These are phyloP conservation scores for Dysmachus trigonus DNA, from an alignment of 2,888 invertebrate species.

Conservation along the genomic window DNA sequence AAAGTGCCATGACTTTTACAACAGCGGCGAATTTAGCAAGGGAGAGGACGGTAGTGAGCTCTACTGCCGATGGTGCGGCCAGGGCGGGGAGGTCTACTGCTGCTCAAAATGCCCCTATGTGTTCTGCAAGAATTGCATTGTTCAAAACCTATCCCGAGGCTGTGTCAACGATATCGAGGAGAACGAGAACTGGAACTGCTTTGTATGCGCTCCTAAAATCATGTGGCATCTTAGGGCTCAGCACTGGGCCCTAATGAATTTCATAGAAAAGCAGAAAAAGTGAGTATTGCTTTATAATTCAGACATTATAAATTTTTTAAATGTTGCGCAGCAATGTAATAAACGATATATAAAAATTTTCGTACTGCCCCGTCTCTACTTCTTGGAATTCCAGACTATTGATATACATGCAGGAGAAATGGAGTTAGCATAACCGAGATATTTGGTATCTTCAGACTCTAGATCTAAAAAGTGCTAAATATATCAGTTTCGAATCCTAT, in stretches of 20 bases:
- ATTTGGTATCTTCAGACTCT: no score
- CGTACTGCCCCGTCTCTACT: no score
- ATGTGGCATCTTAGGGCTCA: slow-evolving; percentile 73
- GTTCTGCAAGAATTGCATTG: slow-evolving; percentile 81
- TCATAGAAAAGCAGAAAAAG: slow-evolving; percentile 69
- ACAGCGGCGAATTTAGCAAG: slow-evolving; percentile 82
- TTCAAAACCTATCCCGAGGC: slow-evolving; percentile 73
- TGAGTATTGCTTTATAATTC: slow-evolving; percentile 49
- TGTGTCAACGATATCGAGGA: slow-evolving; percentile 77
- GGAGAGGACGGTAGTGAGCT: slow-evolving; percentile 85
- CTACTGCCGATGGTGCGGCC: slow-evolving; percentile 86
- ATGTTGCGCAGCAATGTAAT: no score
- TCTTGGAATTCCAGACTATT: no score
- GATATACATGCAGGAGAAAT: no score
- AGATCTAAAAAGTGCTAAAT: no score
- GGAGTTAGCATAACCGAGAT: no score
- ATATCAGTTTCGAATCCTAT: no score
- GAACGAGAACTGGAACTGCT: slow-evolving; percentile 83
- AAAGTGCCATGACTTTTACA: slow-evolving; percentile 79
- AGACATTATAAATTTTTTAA: no score
- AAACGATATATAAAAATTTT: no score
- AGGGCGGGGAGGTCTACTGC: slow-evolving; percentile 81
- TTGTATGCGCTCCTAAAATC: slow-evolving; percentile 75
- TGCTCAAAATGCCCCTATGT: slow-evolving; percentile 80
- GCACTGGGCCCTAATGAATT: slow-evolving; percentile 77